Conservation (phyloP, 2,888 invertebrate species). For the Leptothorax acervorum region DNA sequence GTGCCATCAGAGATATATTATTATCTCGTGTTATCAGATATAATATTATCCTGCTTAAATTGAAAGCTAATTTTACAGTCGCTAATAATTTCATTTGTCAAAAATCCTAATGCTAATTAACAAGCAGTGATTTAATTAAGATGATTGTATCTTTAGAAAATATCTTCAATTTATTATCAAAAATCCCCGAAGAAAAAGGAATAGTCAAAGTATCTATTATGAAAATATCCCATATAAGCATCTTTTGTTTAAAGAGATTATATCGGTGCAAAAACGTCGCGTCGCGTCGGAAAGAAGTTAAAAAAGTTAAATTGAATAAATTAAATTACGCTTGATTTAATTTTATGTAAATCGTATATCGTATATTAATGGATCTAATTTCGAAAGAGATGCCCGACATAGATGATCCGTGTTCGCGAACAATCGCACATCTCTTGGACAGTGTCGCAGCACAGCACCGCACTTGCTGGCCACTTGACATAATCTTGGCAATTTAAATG, state of each 20-base stretch:
- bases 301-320: neutral
- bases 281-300: neutral
- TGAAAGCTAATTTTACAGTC: neutral
- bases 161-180: neutral
- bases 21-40: neutral
- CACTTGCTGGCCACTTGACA: slow-evolving; percentile 51
- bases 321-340: neutral
- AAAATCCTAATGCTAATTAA: neutral
- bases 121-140: neutral
- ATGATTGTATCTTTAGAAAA: neutral
- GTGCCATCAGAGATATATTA: too few species aligned
- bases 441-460: neutral
- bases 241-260: neutral
- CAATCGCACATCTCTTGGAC: slow-evolving; percentile 19
- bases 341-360: neutral
- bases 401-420: slow-evolving; percentile 6
- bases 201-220: neutral
- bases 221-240: neutral
- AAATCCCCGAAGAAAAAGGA: neutral
- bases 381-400: neutral
- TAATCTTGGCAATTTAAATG: slow-evolving; percentile 83
- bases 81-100: neutral
- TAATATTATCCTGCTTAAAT: neutral
- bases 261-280: neutral
- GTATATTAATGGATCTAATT: neutral